These are phyloP conservation scores for Hyperoplus immaculatus DNA, from an alignment of 2,797 vertebrate species.

Conservation along the genomic window DNA sequence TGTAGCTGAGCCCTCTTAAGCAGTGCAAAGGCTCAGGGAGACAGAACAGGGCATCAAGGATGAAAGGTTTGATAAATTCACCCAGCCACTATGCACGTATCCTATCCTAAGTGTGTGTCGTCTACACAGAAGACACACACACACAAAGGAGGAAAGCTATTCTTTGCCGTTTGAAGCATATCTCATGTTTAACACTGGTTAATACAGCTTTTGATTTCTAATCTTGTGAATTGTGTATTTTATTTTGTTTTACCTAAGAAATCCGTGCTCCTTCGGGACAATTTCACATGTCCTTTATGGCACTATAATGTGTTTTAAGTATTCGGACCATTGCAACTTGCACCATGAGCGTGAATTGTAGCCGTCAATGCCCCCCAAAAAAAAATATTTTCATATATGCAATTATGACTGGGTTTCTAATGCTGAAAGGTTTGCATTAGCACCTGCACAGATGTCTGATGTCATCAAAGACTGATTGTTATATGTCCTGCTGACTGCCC, in stretches of 20 bases:
- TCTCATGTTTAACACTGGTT: neutral
- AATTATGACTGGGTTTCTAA: constrained; percentile 56
- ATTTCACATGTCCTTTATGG: constrained; percentile 33
- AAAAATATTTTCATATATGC: constrained; percentile 73
- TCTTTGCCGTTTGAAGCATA: constrained; percentile 5
- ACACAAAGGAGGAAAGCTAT: neutral
- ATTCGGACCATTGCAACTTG: constrained; percentile 37
- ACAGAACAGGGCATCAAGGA: constrained; percentile 44
- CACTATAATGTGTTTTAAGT: constrained; percentile 46
- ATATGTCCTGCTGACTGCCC: constrained; percentile 71
- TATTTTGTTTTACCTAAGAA: constrained; percentile 26
- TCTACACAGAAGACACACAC: constrained; percentile 7
- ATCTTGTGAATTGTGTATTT: constrained; percentile 3
- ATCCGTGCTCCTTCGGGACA: constrained; percentile 21
- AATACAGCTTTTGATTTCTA: constrained; percentile 22
- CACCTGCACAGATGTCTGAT: constrained; percentile 74
- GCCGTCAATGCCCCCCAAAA: constrained; percentile 61
- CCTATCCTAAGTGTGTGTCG: constrained; percentile 38
- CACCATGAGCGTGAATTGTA: constrained; percentile 67
- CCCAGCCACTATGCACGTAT: constrained; percentile 38
- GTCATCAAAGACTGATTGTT: constrained; percentile 74
- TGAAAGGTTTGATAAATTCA: constrained; percentile 67
- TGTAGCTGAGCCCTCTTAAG: constrained; percentile 58
- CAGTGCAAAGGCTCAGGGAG: constrained; percentile 43
- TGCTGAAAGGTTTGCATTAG: constrained; percentile 62